Evolutionary conservation across 2,797 vertebrate species (phyloP), one percentile per base, ranked within the genome.

Genomic region (Alauda arvensis): DNA sequence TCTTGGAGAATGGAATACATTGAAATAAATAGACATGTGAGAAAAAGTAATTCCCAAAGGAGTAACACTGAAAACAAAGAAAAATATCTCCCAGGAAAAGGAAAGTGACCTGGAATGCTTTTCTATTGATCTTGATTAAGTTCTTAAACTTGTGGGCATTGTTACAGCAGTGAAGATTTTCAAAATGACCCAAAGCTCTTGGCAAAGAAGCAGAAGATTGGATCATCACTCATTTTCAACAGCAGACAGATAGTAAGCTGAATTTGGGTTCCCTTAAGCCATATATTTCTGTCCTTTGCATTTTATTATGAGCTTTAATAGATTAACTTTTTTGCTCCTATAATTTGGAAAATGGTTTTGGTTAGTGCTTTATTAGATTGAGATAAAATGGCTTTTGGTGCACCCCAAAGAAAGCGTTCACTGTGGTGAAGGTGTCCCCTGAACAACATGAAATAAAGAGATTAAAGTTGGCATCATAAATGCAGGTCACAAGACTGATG

Each of bases 81-180:
- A 74, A 84, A 86, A 83, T 86, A 33, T 56, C 14, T 74, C 31
- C 39, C 56, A 68, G 25, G 34, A 82, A 12, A 43, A 65, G 10
- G 40, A 91, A 90, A 65, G 65, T 80, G 57, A 91, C 66, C 43
- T 90, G 18, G 10, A 81, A 83, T 88, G 46, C 14, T 91, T 89
- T 82, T 42, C 23, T 80, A 85, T 88, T 87, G 55, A 85, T 88
- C 59, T 87, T 68, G 55, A 87, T 77, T 57, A 88, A 52, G 46
- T 65, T 83, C 87, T 72, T 66, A n/a, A 87, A 87, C 26, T 66
- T 57, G 40, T 80, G 62, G 52, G n/a, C 34, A n/a, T 33, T 84
- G 57, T 63, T 79, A 42, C 6, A 75, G 25, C 29, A 55, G 9
- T 40, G 43, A 85, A 65, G 40, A 66, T 71, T 83, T 91, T 84